phyloP scores from a whole-genome alignment of 2,113 vertebrate species.

The Gnathonemus longibarbis region DNA sequence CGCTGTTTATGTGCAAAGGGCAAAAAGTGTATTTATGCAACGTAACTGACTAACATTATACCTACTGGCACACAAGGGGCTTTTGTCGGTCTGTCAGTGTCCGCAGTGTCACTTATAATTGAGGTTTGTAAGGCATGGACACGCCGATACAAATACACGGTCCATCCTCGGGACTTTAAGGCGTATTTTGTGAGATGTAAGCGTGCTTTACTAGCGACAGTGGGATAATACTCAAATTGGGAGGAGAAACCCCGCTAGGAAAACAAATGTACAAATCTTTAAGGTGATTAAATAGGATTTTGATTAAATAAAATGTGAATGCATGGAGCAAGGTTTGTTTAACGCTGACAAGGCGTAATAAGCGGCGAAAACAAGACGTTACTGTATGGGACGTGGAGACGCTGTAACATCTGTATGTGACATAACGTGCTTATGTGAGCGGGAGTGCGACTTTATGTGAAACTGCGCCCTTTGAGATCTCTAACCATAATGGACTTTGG shows the following conservation, averaged over 20 bases:
- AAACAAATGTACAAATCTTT: neutral
- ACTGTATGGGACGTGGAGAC: neutral
- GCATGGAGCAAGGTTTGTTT: neutral
- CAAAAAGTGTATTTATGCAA: constrained; percentile 8
- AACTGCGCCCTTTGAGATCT: neutral
- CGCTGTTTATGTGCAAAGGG: neutral
- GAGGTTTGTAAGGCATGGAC: neutral
- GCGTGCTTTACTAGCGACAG: neutral
- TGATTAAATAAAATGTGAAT: neutral
- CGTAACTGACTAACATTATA: neutral
- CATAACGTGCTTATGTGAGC: neutral
- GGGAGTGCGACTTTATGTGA: neutral
- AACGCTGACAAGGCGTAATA: neutral
- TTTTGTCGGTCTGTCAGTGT: neutral
- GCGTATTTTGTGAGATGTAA: neutral
- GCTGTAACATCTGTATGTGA: too few relatives aligned
- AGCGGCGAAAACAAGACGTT: neutral
- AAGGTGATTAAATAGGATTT: neutral
- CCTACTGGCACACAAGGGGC: neutral
- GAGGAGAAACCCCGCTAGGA: neutral
- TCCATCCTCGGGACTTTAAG: neutral
- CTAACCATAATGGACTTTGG: neutral
- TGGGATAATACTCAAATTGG: neutral
- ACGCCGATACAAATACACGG: neutral
- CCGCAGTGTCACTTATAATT: neutral